Evolutionary conservation across 2,888 invertebrate species (phyloP).

Genomic region (Diaphora mendica): DNA sequence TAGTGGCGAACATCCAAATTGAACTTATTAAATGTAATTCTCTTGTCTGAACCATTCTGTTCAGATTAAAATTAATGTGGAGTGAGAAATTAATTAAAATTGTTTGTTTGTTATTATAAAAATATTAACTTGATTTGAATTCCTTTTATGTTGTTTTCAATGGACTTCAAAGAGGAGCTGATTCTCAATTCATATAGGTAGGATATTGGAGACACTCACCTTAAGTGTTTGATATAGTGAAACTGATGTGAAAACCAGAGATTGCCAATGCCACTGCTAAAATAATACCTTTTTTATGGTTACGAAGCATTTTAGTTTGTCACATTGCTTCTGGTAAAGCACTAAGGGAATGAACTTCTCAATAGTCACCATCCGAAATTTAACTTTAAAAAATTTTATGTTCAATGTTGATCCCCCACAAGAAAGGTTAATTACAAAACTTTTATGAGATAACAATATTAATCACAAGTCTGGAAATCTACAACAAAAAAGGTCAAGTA

Average conservation of each 20-base stretch:
- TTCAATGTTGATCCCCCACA: neutral
- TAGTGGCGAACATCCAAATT: conserved; percentile 39
- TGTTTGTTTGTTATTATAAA: conserved; percentile 1
- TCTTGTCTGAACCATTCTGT: conserved; percentile 8
- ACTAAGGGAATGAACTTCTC: too few relatives aligned
- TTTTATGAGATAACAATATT: neutral
- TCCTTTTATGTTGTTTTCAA: neutral
- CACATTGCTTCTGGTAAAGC: too few relatives aligned
- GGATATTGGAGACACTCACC: too few relatives aligned
- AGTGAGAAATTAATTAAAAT: conserved; percentile 5
- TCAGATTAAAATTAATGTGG: conserved; percentile 16
- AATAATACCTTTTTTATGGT: too few relatives aligned
- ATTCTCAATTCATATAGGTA: neutral
- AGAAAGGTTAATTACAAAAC: neutral
- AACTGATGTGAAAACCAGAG: too few relatives aligned
- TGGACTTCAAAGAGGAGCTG: neutral
- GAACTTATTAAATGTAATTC: conserved; percentile 34
- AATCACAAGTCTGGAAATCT: neutral
- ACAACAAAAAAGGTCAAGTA: neutral
- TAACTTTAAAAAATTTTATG: neutral
- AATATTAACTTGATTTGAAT: neutral
- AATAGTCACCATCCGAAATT: too few relatives aligned
- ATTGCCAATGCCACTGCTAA: too few relatives aligned
- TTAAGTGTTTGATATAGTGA: too few relatives aligned
- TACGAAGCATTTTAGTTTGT: too few relatives aligned